Evolutionary conservation across 2,113 vertebrate species (phyloP), one percentile per base, ranked within the genome.

Genomic region (Xiphophorus couchianus): DNA sequence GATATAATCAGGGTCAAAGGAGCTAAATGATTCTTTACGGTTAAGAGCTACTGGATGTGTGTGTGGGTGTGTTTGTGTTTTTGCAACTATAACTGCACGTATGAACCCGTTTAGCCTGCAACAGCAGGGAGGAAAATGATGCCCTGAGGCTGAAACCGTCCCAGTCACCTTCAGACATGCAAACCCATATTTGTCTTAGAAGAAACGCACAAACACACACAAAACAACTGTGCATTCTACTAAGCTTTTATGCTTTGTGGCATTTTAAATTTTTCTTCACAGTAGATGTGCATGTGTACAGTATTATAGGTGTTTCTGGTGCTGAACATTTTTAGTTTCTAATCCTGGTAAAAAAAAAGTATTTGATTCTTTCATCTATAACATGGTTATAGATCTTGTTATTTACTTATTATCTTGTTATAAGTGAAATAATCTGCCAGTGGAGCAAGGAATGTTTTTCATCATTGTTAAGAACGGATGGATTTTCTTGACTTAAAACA

Each of bases 141-240:
- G 80, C 75, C 88, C 83, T 5, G 29, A 67, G 73, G 90, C 83
- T 77, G 70, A 84, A 84, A 77, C 74, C 73, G 85, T 82, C 90
- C 90, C 66, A 86, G 83, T 87, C 88, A 88, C 86, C 90, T 88
- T 89, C 86, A 91, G 74, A 76, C 73, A 80, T 84, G 84, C 87
- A 86, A 78, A 81, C 80, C 74, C 42, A 69, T 82, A 69, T 71
- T 79, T 71, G 6, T 0, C 0, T 15, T 82, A 25, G 33, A 11
- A 13, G 51, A 25, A 11, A 77, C 25, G 63, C 44, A 60, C 37
- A 66, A 58, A 69, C 58, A 81, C 48, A 66, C 27, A 62, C 28
- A 71, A 44, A 69, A 2, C 22, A 17, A n/a, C 5, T 29, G 22
- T 42, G 1, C 5, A 58, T 68, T 25, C 28, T 30, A 48, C 13